phyloP scores from a whole-genome alignment of 2,888 invertebrate species.

The Hyposoter dolosus region DNA sequence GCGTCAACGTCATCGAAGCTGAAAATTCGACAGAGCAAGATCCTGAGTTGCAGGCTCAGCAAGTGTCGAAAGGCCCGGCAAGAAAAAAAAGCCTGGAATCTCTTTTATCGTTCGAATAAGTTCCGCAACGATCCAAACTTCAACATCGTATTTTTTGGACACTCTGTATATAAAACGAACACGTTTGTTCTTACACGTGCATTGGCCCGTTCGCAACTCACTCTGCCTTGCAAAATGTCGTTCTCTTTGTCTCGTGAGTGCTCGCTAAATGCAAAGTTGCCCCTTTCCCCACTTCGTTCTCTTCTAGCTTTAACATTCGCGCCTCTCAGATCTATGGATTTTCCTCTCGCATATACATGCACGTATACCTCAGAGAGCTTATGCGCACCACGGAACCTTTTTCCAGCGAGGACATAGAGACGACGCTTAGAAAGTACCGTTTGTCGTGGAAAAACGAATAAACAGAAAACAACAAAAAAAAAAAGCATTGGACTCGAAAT shows the following conservation, averaged over 20 bases:
- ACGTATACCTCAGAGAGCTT: not conserved
- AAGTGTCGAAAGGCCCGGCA: not conserved
- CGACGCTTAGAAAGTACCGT: constrained; percentile 48
- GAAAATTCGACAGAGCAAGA: not conserved
- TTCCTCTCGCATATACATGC: not conserved
- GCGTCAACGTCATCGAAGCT: not conserved
- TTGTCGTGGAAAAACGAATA: constrained; percentile 36
- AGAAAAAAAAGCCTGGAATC: not conserved
- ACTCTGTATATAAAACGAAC: constrained; percentile 3
- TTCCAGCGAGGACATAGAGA: constrained; percentile 31
- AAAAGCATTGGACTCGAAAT: constrained; percentile 37
- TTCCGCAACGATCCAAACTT: not conserved
- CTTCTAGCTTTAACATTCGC: not conserved
- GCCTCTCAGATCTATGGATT: constrained; percentile 33
- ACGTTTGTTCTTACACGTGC: constrained; percentile 11
- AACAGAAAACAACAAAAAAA: constrained; percentile 11
- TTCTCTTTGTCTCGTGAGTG: constrained; percentile 32
- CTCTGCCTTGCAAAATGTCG: constrained; percentile 7
- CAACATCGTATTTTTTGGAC: not conserved
- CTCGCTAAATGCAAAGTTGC: constrained; percentile 6
- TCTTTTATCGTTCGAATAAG: not conserved
- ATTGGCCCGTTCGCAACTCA: constrained; percentile 17
- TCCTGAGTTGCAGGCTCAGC: not conserved
- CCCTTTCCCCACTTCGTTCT: not conserved
- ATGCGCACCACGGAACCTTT: constrained; percentile 27